Base-by-base conservation (phyloP, 2,888 invertebrate genomes). In the Leptopterna dolabrata region DNA sequence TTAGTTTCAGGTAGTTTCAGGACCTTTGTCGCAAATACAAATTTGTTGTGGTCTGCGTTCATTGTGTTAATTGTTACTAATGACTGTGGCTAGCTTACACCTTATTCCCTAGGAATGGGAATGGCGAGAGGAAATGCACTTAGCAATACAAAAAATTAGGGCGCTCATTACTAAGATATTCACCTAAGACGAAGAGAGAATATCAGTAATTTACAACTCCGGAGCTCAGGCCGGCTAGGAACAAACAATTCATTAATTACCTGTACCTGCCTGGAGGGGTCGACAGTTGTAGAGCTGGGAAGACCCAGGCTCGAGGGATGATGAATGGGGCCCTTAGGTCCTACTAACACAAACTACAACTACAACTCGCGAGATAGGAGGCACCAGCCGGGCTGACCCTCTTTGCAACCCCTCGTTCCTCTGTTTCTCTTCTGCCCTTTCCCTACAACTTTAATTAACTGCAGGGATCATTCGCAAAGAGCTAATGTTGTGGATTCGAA, bases 161-260 rank as follows among this genome's bases (percentile, higher is more conserved):
- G 24, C 19, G 63, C 63, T 63, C 24, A 63, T 63, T 63, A 63
- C 63, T 19, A 63, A 19, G 63, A 27, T 63, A 63, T 63, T 63
- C 24, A 63, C 24, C 55, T n/a, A 82, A 55, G 36, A 55, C 51
- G 70, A 63, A 55, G 70, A 82, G 30, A 55, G 82, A 63, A 55
- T 55, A 82, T 47, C 24, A 41, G 47, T 76, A 86, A 76, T 86
- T 86, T 86, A 86, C 76, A 47, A 45, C 82, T 16, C 29, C 13
- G 82, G 78, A 43, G 78, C 27, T 4, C 27, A 41, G 45, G 78
- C 43, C 30, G 36, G 73, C 73, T n/a, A 73, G 73, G 24, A 47
- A 76, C 73, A 73, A 85, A 85, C 85, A 85, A 85, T 85, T 85
- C 85, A 85, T 85, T 85, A 85, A 85, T 85, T 85, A 85, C 85